A percentile compares a stretch with the other conserved stretches of the same genome.
phyloP scores from a whole-genome alignment of 2,797 vertebrate species.

The Gallinago stenura region DNA sequence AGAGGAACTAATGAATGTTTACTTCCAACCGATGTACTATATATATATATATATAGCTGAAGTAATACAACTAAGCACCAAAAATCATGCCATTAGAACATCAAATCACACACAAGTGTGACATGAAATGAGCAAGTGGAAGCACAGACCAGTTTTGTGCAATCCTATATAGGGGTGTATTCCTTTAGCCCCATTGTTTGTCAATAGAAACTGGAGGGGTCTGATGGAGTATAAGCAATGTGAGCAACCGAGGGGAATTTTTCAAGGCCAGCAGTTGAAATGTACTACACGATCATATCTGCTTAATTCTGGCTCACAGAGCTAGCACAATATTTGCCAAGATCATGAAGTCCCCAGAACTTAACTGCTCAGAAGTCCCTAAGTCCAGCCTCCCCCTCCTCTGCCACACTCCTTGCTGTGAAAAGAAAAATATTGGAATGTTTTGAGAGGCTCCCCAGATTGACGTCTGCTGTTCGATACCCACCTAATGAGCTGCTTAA shows the following conservation, averaged over 20 bases:
- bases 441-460: constrained; percentile 75
- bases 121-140: background rate
- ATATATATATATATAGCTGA: no score
- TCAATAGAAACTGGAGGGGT: background rate
- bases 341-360: background rate
- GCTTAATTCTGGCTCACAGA: background rate
- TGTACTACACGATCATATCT: background rate
- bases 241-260: background rate
- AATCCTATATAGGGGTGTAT: background rate
- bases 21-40: background rate
- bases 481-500: constrained; percentile 84
- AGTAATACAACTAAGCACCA: constrained; percentile 21
- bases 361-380: constrained; percentile 7
- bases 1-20: constrained; percentile 28
- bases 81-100: background rate
- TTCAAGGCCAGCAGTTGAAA: background rate
- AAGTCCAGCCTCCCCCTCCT: background rate
- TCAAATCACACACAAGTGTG: background rate
- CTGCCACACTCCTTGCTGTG: background rate
- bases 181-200: background rate
- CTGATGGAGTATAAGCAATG: background rate
- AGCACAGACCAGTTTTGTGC: background rate
- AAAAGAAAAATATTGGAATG: constrained; percentile 70
- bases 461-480: constrained; percentile 79
- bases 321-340: constrained; percentile 2